These are phyloP conservation scores for Psittacula echo DNA, from an alignment of 2,797 vertebrate genomes.

Conservation along the genomic window DNA sequence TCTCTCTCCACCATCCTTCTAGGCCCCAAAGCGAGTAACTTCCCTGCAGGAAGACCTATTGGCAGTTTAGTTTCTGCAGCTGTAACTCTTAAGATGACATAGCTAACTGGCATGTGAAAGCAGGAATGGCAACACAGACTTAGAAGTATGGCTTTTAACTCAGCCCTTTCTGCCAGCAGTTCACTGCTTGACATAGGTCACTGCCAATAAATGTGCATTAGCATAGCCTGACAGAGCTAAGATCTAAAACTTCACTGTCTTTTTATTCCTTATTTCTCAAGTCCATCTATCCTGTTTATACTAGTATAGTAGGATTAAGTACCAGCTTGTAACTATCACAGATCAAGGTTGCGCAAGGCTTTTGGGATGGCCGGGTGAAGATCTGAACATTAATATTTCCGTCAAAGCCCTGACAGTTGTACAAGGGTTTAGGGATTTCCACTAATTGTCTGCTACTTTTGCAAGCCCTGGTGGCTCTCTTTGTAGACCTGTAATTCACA, in stretches of 20 bases:
- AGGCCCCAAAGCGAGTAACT: not conserved
- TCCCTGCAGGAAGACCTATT: not conserved
- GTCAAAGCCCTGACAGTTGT: not conserved
- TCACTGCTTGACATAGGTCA: not conserved
- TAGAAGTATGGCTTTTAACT: rapidly evolving
- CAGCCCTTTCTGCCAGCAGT: not conserved
- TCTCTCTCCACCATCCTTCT: not conserved
- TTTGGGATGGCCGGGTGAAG: not conserved
- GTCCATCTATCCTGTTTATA: not conserved
- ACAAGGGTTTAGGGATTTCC: not conserved
- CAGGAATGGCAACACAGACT: not conserved
- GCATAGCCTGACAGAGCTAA: not conserved
- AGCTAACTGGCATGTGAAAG: not conserved
- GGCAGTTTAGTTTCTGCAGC: not conserved
- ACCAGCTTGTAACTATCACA: not conserved
- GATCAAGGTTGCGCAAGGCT: not conserved
- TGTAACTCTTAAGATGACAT: not conserved
- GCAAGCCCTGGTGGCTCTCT: not conserved
- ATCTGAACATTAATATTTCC: not conserved
- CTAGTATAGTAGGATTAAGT: not conserved
- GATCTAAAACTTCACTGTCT: not conserved
- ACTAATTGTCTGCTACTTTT: not conserved
- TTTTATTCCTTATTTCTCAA: not conserved
- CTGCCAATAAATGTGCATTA: not conserved
- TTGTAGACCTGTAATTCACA: not conserved